Base-by-base conservation (phyloP, 2,888 invertebrate genomes). In the Tribolium freemani region DNA sequence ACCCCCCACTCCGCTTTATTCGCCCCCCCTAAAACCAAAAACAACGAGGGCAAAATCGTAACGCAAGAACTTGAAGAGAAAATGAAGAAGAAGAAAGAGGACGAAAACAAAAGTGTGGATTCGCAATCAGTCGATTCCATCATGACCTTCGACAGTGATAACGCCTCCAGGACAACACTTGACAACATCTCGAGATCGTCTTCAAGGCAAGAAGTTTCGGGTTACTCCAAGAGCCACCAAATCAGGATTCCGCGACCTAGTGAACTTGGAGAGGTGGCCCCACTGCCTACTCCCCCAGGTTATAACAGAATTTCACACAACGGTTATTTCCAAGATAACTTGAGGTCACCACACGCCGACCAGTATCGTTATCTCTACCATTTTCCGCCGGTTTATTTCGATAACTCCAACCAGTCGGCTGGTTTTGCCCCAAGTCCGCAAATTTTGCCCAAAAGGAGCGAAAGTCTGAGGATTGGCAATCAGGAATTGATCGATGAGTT, bases 401-500 rank as follows among this genome's bases (percentile, higher is more conserved):
- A 61, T 5, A 53, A 46, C 13, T 8, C 26, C 13, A 45, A 56
- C 5, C 31, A 57, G 13, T 66, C 46, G 54, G 68, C 8, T 58
- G 73, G 57, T 57, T 64, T 45, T 67, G 2, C 16, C 8, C 26
- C 38, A 54, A 26, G 9, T 26, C 51, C 20, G 3, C 50, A 71
- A 53, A 31, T 31, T 16, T 6, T 10, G 6, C 56, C 48, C 10
- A 72, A 72, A 56, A 73, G 78, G 44, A 77, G 76, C 4, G 81
- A 82, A 9, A 82, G 81, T 70, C 69, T 79, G 1, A 75, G 69
- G 0, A 71, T 76, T n/a, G 81, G 78, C 5, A 81, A 80, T 44
- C 72, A 72, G 13, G 73, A 75, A 13, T 64, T 83, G 38, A 82
- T 83, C 0, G 74, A 75, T 3, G 83, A 82, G 64, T 57, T 83